These are phyloP conservation scores for Heliconius hermathena DNA, from an alignment of 1,140 invertebrate genomes.

Conservation along the genomic window DNA sequence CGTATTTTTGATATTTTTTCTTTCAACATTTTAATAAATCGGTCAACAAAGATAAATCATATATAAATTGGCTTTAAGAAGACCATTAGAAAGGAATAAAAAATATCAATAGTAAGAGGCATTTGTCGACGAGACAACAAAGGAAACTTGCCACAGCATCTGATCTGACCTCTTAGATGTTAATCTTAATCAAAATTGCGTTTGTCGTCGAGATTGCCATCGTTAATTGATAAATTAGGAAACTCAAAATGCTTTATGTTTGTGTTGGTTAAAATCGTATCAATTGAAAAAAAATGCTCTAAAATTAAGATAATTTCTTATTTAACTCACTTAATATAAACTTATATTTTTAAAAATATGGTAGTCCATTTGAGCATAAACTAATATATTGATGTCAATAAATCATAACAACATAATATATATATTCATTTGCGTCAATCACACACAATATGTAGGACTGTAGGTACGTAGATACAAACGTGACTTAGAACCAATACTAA, in stretches of 20 bases:
- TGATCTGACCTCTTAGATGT: slow-evolving; percentile 34
- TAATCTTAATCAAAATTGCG: slow-evolving; percentile 34
- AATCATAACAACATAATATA: not conserved
- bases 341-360: not conserved
- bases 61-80: not conserved
- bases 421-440: not conserved
- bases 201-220: slow-evolving; percentile 34
- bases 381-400: not conserved
- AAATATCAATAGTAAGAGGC: not conserved
- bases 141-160: slow-evolving; percentile 40
- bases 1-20: not conserved
- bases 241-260: not conserved
- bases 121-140: slow-evolving; percentile 54
- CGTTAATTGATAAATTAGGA: slow-evolving; percentile 25
- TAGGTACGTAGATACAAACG: not conserved
- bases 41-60: not conserved
- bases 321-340: not conserved
- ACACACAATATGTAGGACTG: not conserved
- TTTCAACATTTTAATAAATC: not conserved
- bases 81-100: not conserved
- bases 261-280: not conserved
- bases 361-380: not conserved
- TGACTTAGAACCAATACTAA: not conserved
- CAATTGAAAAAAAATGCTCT: not conserved
- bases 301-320: not conserved